phyloP scores from a whole-genome alignment of 2,113 vertebrate genomes.

The Nothocercus julius region DNA sequence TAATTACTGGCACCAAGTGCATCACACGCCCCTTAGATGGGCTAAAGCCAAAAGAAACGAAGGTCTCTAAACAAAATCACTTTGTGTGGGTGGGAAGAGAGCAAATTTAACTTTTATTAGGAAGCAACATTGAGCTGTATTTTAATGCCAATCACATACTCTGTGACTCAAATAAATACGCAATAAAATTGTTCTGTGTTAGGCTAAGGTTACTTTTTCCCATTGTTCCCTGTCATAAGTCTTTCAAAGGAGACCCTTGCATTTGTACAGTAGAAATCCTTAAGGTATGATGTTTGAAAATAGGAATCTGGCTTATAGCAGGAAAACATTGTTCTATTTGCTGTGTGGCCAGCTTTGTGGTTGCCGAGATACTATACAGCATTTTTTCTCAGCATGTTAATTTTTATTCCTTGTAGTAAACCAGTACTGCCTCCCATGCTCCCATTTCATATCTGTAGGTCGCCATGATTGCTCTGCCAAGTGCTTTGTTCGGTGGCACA shows the following conservation, averaged over 20 bases:
- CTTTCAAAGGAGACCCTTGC: slow-evolving; percentile 4
- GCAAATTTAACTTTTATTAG: slow-evolving; percentile 85
- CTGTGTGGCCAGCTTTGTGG: neutral
- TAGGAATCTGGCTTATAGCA: neutral
- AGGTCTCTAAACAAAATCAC: slow-evolving; percentile 86
- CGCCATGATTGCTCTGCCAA: neutral
- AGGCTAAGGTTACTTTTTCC: slow-evolving; percentile 69
- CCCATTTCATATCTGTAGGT: neutral
- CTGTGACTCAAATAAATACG: slow-evolving; percentile 81
- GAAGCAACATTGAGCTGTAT: slow-evolving; percentile 78
- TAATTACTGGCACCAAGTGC: slow-evolving; percentile 90
- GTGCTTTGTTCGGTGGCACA: neutral
- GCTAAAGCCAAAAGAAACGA: slow-evolving; percentile 74
- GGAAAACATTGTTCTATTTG: neutral
- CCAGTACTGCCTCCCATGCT: neutral
- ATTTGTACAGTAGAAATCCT: slow-evolving; percentile 12
- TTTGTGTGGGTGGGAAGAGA: slow-evolving; percentile 84
- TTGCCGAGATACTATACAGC: neutral
- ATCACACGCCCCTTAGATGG: slow-evolving; percentile 86
- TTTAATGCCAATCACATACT: slow-evolving; percentile 88
- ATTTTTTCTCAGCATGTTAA: slow-evolving; percentile 11
- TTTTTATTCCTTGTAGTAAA: neutral
- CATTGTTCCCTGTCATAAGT: neutral
- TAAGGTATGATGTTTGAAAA: neutral
- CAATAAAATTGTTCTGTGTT: slow-evolving; percentile 77